Evolutionary conservation across 2,113 vertebrate species (phyloP).

Genomic region (Mormoops blainvillei): DNA sequence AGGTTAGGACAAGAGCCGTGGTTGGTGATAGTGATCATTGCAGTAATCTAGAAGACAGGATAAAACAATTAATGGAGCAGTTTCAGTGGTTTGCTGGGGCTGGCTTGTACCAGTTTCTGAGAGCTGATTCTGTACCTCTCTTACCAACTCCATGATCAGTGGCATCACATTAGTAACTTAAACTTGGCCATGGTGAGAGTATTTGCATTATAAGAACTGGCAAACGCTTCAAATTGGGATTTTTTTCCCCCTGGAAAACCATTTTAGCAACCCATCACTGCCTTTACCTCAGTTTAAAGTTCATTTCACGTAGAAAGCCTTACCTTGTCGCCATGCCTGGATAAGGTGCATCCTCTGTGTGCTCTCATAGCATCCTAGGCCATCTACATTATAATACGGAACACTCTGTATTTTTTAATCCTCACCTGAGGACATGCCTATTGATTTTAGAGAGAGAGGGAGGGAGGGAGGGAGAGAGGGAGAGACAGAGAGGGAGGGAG

Average conservation of each 20-base stretch:
- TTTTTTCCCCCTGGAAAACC: not conserved
- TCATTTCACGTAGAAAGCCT: not conserved
- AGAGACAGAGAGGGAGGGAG: too few species aligned
- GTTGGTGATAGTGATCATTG: not conserved
- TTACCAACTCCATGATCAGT: not conserved
- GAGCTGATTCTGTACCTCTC: not conserved
- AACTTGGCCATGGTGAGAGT: not conserved
- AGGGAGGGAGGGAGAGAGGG: too few species aligned
- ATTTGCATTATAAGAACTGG: not conserved
- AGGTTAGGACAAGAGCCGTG: not conserved
- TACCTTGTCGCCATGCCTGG: not conserved
- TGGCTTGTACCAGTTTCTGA: not conserved
- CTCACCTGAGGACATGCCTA: too few species aligned
- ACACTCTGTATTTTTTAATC: not conserved
- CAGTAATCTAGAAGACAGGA: not conserved
- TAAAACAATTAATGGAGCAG: not conserved
- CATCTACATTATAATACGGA: not conserved
- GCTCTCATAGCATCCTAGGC: not conserved
- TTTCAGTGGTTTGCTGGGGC: not conserved
- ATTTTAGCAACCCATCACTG: not conserved
- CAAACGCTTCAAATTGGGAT: not conserved
- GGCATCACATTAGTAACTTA: not conserved
- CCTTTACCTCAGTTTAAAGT: not conserved
- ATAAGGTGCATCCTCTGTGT: not conserved
- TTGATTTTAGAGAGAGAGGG: too few species aligned